phyloP scores from a whole-genome alignment of 2,113 vertebrate genomes.

The Agapornis roseicollis region DNA sequence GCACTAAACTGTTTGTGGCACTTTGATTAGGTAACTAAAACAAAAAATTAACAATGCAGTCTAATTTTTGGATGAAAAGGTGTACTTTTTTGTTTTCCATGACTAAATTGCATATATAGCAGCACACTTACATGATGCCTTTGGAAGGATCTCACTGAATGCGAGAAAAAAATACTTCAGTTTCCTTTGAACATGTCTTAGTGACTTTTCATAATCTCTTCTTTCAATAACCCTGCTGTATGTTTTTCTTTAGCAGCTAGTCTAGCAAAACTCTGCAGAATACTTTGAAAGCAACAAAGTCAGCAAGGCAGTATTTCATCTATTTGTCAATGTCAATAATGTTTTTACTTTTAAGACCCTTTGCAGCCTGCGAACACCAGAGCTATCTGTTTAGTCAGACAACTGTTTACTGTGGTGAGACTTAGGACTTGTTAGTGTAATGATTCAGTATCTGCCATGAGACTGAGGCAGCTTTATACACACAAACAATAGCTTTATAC shows the following conservation, averaged over 20 bases:
- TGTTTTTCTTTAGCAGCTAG: not conserved
- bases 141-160: not conserved
- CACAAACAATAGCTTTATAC: not conserved
- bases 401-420: not conserved
- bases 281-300: constrained; percentile 54
- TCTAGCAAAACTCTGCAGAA: constrained; percentile 29
- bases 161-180: not conserved
- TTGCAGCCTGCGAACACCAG: not conserved
- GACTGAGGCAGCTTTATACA: not conserved
- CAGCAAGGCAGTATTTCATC: constrained; percentile 44
- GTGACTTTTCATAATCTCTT: constrained; percentile 6
- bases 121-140: not conserved
- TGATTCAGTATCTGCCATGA: not conserved
- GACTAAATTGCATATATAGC: not conserved
- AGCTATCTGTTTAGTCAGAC: constrained; percentile 24
- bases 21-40: not conserved
- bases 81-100: not conserved
- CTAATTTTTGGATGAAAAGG: not conserved
- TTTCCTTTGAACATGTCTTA: not conserved
- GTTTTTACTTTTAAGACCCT: constrained; percentile 5
- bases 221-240: not conserved
- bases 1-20: not conserved
- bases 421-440: constrained; percentile 1
- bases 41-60: not conserved
- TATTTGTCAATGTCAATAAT: constrained; percentile 25